A percentile compares a stretch with the other conserved stretches of the same genome.
Evolutionary conservation across 2,888 invertebrate species (phyloP).

Genomic region (Ecdyonurus torrentis): DNA sequence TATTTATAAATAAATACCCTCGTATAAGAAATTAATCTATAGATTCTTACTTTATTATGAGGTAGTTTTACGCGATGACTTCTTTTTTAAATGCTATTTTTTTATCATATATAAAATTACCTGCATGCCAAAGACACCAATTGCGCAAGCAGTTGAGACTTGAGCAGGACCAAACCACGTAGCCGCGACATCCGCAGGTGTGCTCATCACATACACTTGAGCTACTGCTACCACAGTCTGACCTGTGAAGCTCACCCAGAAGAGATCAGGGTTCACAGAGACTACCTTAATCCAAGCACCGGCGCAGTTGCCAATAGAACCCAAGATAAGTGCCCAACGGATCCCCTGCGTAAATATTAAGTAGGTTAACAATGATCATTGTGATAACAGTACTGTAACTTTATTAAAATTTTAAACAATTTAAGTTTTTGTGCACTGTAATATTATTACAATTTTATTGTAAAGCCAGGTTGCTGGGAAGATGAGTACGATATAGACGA

Average conservation of each 20-base stretch:
- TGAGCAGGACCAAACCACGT: not conserved
- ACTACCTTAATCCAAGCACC: not conserved
- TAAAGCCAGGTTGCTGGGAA: not conserved
- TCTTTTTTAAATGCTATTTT: too few species aligned
- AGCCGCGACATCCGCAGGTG: not conserved
- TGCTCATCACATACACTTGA: conserved; percentile 1
- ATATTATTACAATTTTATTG: not conserved
- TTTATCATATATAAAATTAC: too few species aligned
- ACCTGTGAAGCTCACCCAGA: not conserved
- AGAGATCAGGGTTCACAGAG: not conserved
- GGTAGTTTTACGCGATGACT: too few species aligned
- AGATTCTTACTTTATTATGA: too few species aligned
- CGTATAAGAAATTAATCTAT: too few species aligned
- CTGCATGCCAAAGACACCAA: not conserved
- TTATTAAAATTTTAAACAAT: not conserved
- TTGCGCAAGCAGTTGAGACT: not conserved
- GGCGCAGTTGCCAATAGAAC: not conserved
- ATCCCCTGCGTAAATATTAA: not conserved
- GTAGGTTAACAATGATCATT: not conserved
- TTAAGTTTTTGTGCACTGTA: not conserved
- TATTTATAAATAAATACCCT: too few species aligned
- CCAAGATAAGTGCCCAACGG: not conserved
- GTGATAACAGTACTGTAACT: too few species aligned
- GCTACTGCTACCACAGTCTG: not conserved
- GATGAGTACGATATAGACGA: not conserved